Percentiles rank a stretch among this genome's conserved stretches.
phyloP scores from a whole-genome alignment of 2,888 invertebrate genomes.

The Nipponacmea schrenckii region DNA sequence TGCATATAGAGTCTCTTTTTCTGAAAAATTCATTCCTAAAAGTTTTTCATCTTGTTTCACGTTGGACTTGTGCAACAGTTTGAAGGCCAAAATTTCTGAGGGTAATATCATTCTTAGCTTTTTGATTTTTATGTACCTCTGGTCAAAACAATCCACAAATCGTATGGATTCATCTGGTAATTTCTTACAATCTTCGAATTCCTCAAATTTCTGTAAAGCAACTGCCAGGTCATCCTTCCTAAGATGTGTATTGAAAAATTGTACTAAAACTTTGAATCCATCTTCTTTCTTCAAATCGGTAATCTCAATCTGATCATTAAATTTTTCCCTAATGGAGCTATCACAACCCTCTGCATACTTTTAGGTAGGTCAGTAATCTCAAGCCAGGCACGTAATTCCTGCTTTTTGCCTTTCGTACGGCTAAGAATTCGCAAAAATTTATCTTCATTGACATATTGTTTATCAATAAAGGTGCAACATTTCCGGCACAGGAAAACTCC shows the following conservation, averaged over 20 bases:
- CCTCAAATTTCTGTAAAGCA: slow-evolving; percentile 4
- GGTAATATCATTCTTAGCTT: background rate
- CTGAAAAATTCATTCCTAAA: slow-evolving; percentile 13
- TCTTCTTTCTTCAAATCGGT: background rate
- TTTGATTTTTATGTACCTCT: background rate
- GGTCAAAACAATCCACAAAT: background rate
- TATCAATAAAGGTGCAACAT: background rate
- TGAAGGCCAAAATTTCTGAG: slow-evolving; percentile 9
- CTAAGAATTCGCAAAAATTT: background rate
- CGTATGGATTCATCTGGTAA: background rate
- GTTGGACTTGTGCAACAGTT: background rate
- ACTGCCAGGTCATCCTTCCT: background rate
- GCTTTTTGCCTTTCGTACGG: background rate
- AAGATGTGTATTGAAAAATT: background rate
- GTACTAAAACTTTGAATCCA: background rate
- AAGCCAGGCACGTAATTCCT: background rate
- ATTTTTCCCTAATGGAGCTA: slow-evolving; percentile 5
- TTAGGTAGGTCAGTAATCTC: background rate
- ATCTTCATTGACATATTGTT: background rate
- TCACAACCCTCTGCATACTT: background rate
- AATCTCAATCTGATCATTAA: slow-evolving; percentile 1
- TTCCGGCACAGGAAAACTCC: too few species aligned
- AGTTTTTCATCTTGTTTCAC: background rate
- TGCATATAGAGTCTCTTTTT: slow-evolving; percentile 6
- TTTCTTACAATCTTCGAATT: background rate